Evolutionary conservation across 2,797 vertebrate genomes (phyloP), one percentile per base, ranked within the genome.

Genomic region (Premnoplex brunnescens): DNA sequence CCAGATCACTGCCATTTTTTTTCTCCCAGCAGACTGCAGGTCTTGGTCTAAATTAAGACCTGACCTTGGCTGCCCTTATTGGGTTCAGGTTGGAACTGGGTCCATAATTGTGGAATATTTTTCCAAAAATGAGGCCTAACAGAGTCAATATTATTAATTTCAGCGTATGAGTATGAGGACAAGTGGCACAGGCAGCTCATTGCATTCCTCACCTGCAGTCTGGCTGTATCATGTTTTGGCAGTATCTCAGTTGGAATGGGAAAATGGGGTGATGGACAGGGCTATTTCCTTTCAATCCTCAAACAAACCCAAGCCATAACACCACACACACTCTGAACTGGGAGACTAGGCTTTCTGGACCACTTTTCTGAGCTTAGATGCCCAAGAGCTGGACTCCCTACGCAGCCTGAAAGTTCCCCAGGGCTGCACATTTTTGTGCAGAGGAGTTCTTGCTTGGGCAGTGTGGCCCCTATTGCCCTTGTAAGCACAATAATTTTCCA

Each of bases 131-230:
- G 15, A 86, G 27, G 8, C 7, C 28, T 13, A 43, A 39, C 5
- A 59, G 9, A 37, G 8, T 49, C 43, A 81, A 20, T 43, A n/a
- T 19, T 79, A 34, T 30, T 76, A 49, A 44, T 84, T 83, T 78
- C 26, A 41, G 16, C 15, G 21, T 15, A 11, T 10, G 5, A 62
- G 9, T 0, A 0, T 6, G 5, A 23, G 23, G 7, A 10, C 44
- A 74, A 37, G 32, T 7, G 32, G 6, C 56, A 68, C 20, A 55
- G 15, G 48, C 7, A 78, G 12, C 26, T 88, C 36, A 20, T 4
- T 66, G 48, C 26, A 28, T 18, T 62, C 51, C 55, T 55, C 21
- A 24, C 23, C 24, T 27, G 11, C n/a, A 46, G 10, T 9, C 27
- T 85, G 36, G 8, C 32, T 52, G 3, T 9, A 1, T 2, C 28